Evolutionary conservation across 2,888 invertebrate species (phyloP).

Genomic region (Agrypnus murinus): DNA sequence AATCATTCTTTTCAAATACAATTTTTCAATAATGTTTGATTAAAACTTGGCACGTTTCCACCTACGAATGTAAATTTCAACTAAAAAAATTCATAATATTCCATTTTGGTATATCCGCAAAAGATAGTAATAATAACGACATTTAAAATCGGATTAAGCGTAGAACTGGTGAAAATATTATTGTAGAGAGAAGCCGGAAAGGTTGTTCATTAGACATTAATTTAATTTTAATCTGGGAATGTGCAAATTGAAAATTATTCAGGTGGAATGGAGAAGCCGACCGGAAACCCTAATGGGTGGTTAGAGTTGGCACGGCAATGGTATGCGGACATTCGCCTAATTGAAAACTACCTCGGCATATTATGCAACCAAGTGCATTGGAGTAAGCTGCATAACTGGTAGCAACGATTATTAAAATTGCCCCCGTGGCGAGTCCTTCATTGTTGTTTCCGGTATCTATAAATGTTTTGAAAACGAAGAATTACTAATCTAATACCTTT

Average conservation of each 20-base stretch:
- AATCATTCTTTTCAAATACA: no score
- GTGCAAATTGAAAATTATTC: constrained; percentile 69
- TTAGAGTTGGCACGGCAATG: constrained; percentile 62
- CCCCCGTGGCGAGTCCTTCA: constrained; percentile 6
- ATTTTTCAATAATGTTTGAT: constrained; percentile 20
- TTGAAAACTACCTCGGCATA: constrained; percentile 62
- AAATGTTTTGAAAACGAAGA: no score
- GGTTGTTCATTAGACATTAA: constrained; percentile 67
- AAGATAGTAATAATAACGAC: constrained; percentile 48
- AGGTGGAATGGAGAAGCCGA: constrained; percentile 67
- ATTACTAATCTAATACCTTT: no score
- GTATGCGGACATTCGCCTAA: constrained; percentile 62
- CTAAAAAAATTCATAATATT: constrained; percentile 43
- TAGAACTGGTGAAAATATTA: constrained; percentile 53
- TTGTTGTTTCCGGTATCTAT: not conserved
- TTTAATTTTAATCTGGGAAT: constrained; percentile 67
- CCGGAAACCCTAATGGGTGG: constrained; percentile 67
- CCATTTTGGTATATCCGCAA: constrained; percentile 43
- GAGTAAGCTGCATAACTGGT: constrained; percentile 23
- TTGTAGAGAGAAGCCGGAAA: constrained; percentile 58
- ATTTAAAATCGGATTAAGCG: constrained; percentile 55
- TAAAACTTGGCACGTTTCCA: constrained; percentile 33
- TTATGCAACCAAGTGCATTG: constrained; percentile 55
- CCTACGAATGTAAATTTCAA: constrained; percentile 38
- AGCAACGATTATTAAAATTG: constrained; percentile 16